Base-by-base conservation (phyloP, 2,113 vertebrate species). In the Seriola dumerili region DNA sequence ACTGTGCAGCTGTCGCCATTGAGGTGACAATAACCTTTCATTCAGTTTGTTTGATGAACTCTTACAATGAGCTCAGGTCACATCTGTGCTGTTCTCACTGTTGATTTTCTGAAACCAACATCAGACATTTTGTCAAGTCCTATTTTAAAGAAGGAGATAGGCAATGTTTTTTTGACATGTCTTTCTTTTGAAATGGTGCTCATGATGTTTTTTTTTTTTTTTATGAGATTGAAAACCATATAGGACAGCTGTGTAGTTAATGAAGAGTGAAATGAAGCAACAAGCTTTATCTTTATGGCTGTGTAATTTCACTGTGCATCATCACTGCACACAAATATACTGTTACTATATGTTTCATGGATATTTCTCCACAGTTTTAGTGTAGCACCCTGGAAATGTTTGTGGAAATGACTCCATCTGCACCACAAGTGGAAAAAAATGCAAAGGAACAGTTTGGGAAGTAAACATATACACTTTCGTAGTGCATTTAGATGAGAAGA, bases 21-120 rank as follows among this genome's bases (percentile, higher is more conserved):
- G 63, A 68, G 36, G 48, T 65, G 38, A 75, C 23, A 78, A 83
- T 84, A 76, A 75, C 38, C 68, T 65, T 73, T 82, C 62, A 69
- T 48, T 62, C 13, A 14, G n/a, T 70, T 83, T 87, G 76, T 81
- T 80, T 76, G 81, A 86, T 82, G 42, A 89, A 78, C 29, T 78
- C 54, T 46, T 68, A 79, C 74, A 74, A 52, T n/a, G 52, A 58
- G 57, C 52, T 72, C n/a, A 4, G 46, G 34, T 14, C 63, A 75
- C 87, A 74, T 81, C 83, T 89, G 81, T 58, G 83, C 42, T 63
- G 57, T 72, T 86, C 83, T 83, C 81, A 65, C 70, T 23, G 38
- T 13, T 42, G 54, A 55, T 69, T 69, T 65, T 66, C 61, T 57
- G 17, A 69, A 38, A 66, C 48, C 44, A 25, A 44, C 70, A 42